Percentiles rank a stretch among this genome's conserved stretches.
These are phyloP conservation scores for Tetramorium bicarinatum DNA, from an alignment of 2,888 invertebrate species.

Conservation along the genomic window DNA sequence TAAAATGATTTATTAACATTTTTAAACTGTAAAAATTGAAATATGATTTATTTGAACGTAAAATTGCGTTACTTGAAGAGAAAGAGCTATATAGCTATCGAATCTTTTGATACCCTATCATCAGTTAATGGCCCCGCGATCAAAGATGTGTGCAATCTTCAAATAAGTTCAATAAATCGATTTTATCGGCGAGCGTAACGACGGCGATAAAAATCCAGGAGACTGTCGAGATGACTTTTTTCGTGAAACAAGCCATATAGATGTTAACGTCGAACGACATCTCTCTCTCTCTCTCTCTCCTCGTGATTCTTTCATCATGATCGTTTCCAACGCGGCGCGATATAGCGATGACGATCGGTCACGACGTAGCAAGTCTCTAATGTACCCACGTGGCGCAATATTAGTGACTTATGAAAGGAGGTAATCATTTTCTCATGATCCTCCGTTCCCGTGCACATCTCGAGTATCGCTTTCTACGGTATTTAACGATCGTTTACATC, in stretches of 20 bases:
- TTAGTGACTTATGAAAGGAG: conserved; percentile 67
- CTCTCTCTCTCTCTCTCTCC: conserved; percentile 28
- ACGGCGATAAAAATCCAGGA: conserved; percentile 26
- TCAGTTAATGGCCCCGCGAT: conserved; percentile 6
- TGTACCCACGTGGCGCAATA: conserved; percentile 39
- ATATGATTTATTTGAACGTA: not conserved
- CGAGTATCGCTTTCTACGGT: conserved; percentile 67
- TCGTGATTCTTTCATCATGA: conserved; percentile 30
- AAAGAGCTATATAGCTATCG: not conserved
- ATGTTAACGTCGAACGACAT: conserved; percentile 38
- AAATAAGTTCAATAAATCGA: conserved; percentile 31
- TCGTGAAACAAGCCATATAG: conserved; percentile 19
- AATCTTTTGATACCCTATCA: not conserved
- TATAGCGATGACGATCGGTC: conserved; percentile 64
- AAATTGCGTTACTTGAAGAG: not conserved
- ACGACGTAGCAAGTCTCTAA: conserved; percentile 63
- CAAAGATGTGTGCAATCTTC: not conserved
- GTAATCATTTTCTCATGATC: conserved; percentile 77
- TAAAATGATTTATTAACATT: not conserved
- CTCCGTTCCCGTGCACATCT: conserved; percentile 54
- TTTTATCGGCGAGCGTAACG: conserved; percentile 41
- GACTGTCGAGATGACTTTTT: conserved; percentile 29
- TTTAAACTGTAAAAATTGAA: not conserved
- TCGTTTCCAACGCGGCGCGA: conserved; percentile 34
- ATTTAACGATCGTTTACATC: conserved; percentile 32